Evolutionary conservation across 2,888 invertebrate genomes (phyloP).

Genomic region (Cerceris ruficornis): DNA sequence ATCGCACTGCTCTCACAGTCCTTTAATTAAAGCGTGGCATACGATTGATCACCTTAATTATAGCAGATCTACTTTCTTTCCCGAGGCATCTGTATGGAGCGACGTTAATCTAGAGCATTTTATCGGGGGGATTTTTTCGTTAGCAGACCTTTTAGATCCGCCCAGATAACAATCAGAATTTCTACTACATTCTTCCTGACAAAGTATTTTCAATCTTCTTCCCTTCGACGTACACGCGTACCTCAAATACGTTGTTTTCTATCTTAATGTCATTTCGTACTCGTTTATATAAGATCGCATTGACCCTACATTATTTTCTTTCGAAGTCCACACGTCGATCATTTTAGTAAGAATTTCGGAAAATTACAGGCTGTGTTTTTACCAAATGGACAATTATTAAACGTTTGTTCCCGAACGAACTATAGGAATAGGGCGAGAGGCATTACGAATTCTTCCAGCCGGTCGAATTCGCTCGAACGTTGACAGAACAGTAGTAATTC

Average conservation of each 20-base stretch:
- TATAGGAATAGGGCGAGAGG: neutral
- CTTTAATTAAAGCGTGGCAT: conserved; percentile 27
- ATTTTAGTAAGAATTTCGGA: neutral
- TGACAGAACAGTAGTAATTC: conserved; percentile 41
- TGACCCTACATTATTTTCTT: too few relatives aligned
- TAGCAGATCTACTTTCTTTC: conserved; percentile 40
- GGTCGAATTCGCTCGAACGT: conserved; percentile 37
- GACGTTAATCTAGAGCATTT: conserved; percentile 37
- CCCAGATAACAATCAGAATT: conserved; percentile 25
- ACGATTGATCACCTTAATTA: conserved; percentile 48
- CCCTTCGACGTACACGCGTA: neutral
- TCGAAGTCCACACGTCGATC: too few relatives aligned
- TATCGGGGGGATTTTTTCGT: conserved; percentile 1
- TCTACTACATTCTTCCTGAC: conserved; percentile 5
- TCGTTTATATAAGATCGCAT: neutral
- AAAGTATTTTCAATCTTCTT: neutral
- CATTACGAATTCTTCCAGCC: conserved; percentile 46
- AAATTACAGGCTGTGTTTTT: too few relatives aligned
- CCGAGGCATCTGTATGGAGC: conserved; percentile 22
- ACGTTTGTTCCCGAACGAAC: conserved; percentile 8
- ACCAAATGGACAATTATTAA: neutral
- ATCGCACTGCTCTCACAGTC: conserved; percentile 17
- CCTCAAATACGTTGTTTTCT: neutral
- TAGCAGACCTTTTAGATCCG: conserved; percentile 21
- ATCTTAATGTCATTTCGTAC: neutral